Base-by-base conservation (phyloP, 2,797 vertebrate genomes). In the Mormyrops attenuatus region DNA sequence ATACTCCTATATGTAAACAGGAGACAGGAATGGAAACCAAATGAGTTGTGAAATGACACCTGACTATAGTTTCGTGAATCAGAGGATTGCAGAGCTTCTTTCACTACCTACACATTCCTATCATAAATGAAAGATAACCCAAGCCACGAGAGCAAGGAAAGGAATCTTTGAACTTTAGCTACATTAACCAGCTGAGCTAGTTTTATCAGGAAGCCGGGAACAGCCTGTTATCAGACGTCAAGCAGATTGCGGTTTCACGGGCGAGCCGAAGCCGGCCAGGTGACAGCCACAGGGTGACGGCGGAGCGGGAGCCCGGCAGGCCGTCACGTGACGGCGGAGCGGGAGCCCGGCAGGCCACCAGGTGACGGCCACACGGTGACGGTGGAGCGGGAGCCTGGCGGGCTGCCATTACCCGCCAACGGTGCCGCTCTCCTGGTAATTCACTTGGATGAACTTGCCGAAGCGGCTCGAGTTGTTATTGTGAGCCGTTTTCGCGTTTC, bases 381-480 rank as follows among this genome's bases (percentile, higher is more conserved):
- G 11, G 3, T 3, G 11, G 2, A 41, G 50, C n/a, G 0, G 41
- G n/a, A 57, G 4, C 15, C 8, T 11, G 34, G 1, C 9, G 66
- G 22, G 6, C 1, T 34, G n/a, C 88, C 89, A 97, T 98, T 92
- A 99, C 99, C 99, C 99, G 91, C 98, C 94, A 85, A 99, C 99
- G 0, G 97, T 99, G 94, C 99, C 99, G 0, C 97, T 99, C 96
- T 99, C 98, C 94, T 98, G 98, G 93, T 99, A 99, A 94, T 99
- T 99, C 92, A 99, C 99, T 95, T 99, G 99, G 92, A 99, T 99
- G 93, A 99, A 99, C 91, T 99, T 99, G 89, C 99, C 99, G 86
- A 99, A 99, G 91, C 99, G 98, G 93, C 99, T 99, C 0, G 99
- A 99, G 95, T 99, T 99, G 95, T 99, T 99, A 92, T 99, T 99